These are phyloP conservation scores for Agrochola lychnidis DNA, from an alignment of 2,888 invertebrate genomes.

Conservation along the genomic window DNA sequence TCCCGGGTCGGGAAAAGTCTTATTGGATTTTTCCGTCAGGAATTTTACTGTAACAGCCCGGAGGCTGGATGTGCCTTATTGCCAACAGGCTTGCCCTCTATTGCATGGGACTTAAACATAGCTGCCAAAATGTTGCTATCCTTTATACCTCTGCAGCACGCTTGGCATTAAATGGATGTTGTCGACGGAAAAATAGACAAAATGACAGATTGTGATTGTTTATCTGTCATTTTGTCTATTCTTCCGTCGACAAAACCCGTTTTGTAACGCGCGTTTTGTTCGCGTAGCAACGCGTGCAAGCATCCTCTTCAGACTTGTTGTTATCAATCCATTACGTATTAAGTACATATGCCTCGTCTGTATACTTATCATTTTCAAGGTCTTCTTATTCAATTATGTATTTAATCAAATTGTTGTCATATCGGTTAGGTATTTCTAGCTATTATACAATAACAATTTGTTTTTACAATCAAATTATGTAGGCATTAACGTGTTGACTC, in stretches of 20 bases:
- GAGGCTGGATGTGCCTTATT: background rate
- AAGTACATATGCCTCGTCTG: background rate
- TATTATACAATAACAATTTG: too few relatives aligned
- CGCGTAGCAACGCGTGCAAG: too few relatives aligned
- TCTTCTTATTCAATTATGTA: background rate
- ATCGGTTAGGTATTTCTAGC: too few relatives aligned
- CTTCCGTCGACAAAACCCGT: too few relatives aligned
- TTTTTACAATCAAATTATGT: background rate
- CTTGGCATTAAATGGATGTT: too few relatives aligned
- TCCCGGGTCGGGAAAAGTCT: background rate
- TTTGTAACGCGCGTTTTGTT: too few relatives aligned
- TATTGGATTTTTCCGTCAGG: background rate
- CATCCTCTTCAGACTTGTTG: background rate
- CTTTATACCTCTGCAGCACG: too few relatives aligned
- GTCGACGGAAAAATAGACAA: too few relatives aligned
- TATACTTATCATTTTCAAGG: background rate
- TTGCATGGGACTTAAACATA: background rate
- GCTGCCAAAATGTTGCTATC: background rate
- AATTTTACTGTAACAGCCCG: background rate
- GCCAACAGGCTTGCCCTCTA: background rate
- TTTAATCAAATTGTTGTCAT: background rate
- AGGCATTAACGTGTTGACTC: background rate
- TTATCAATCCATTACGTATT: background rate
- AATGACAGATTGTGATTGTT: too few relatives aligned
- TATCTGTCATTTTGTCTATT: too few relatives aligned